Evolutionary conservation across 1,140 invertebrate species (phyloP), one percentile per base, ranked within the genome.

Genomic region (Drosophila melanica): DNA sequence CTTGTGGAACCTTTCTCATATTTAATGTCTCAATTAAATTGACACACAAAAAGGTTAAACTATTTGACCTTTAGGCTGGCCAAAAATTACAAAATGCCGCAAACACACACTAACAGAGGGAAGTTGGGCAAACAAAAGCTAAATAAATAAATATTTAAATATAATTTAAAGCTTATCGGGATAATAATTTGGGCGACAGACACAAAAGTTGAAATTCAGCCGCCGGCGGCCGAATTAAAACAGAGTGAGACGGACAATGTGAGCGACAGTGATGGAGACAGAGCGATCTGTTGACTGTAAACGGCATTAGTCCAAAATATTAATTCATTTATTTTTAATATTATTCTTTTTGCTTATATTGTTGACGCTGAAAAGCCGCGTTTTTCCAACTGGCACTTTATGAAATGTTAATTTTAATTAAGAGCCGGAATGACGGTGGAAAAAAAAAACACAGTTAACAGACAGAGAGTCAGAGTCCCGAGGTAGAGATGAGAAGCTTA

Each of bases 351-450:
- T 41, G 50, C 42, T 66, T 37, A 48, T 53, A 11, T 30, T 20
- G 51, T 35, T 62, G 30, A 10, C 44, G 48, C 35, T 57, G 30
- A 50, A 33, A 48, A 72, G 18, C 20, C 42, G 27, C 20, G 37
- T 18, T 54, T 74, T 27, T 37, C 8, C 41, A 47, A 33, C 65
- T 55, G 54, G 47, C 67, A 59, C 68, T 76, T 79, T 68, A 90
- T 90, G 64, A 90, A 90, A 90, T 90, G 86, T 81, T 90, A 85
- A 90, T 90, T 77, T 90, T 90, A 90, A 90, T 90, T 90, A 90
- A 90, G 75, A 70, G 65, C 8, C 35, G 48, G 33, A 23, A 79
- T 55, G 35, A 73, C 23, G 41, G 44, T 10, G 20, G 10, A 23
- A 53, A 70, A 41, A 45, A 35, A 50, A 39, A 30, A 30, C 62